Evolutionary conservation across 2,797 vertebrate genomes (phyloP).

Genomic region (Ctenopoma multispine): DNA sequence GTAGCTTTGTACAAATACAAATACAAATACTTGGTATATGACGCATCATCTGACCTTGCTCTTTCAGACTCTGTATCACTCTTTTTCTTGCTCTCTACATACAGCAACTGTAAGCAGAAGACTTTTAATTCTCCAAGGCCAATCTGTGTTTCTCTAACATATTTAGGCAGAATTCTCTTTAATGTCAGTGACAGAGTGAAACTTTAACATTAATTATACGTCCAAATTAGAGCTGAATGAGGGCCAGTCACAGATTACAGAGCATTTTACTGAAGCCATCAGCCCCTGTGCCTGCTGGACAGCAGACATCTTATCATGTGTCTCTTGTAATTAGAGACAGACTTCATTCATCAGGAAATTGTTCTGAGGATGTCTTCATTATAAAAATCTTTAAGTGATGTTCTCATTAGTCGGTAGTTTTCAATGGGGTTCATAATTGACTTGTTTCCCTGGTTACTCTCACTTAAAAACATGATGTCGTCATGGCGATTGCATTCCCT

Average conservation of each 20-base stretch:
- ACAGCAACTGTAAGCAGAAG: background rate
- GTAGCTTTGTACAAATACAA: too few species aligned
- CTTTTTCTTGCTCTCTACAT: background rate
- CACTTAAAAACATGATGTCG: background rate
- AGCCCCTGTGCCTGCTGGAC: background rate
- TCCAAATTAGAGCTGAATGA: conserved; percentile 7
- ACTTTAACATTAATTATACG: conserved; percentile 5
- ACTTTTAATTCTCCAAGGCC: background rate
- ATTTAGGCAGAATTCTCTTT: background rate
- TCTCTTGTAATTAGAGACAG: conserved; percentile 16
- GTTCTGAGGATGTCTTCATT: conserved; percentile 8
- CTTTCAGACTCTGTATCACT: background rate
- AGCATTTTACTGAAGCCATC: conserved; percentile 1
- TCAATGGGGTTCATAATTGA: background rate
- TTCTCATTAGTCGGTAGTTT: background rate
- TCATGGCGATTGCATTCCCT: background rate
- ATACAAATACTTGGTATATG: background rate
- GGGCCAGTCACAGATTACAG: background rate
- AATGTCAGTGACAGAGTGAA: conserved; percentile 1
- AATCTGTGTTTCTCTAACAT: background rate
- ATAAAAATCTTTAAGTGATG: conserved; percentile 3
- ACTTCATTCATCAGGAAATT: background rate
- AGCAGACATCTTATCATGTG: background rate
- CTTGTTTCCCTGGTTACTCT: conserved; percentile 19
- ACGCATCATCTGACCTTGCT: background rate